A percentile compares a stretch with the other conserved stretches of the same genome.
phyloP scores from a whole-genome alignment of 2,113 vertebrate species.

The Origma solitaria region DNA sequence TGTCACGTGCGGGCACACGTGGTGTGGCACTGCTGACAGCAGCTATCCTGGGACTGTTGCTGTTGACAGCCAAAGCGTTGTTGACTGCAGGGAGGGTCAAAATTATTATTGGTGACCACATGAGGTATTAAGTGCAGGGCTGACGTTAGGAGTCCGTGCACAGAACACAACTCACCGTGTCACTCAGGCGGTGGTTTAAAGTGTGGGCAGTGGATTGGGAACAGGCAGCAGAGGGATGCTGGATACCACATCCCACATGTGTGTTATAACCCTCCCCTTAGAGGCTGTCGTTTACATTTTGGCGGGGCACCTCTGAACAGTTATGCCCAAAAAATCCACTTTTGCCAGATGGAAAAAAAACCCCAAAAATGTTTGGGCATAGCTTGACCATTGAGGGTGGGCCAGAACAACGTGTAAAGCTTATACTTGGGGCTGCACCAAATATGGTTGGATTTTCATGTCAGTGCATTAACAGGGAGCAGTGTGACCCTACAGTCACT shows the following conservation, averaged over 20 bases:
- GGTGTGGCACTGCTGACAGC: background rate
- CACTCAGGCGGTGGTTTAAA: background rate
- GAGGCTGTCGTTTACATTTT: background rate
- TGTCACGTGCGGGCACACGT: background rate
- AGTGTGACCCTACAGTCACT: background rate
- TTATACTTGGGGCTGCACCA: background rate
- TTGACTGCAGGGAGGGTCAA: background rate
- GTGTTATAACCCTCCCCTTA: background rate
- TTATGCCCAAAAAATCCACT: background rate
- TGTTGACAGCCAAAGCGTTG: background rate
- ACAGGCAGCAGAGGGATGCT: background rate
- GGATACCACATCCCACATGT: fast-evolving
- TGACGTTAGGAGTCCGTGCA: background rate
- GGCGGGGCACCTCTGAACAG: background rate
- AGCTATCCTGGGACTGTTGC: background rate
- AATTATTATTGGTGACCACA: background rate
- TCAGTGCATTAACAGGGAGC: background rate
- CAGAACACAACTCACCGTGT: background rate
- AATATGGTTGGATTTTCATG: background rate
- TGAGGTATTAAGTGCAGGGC: background rate
- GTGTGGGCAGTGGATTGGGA: background rate
- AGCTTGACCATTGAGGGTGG: background rate
- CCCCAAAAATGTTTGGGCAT: background rate
- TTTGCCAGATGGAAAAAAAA: background rate
- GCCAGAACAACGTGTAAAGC: background rate